Conservation (phyloP, 2,888 invertebrate species). For the Glaucopsyche alexis region DNA sequence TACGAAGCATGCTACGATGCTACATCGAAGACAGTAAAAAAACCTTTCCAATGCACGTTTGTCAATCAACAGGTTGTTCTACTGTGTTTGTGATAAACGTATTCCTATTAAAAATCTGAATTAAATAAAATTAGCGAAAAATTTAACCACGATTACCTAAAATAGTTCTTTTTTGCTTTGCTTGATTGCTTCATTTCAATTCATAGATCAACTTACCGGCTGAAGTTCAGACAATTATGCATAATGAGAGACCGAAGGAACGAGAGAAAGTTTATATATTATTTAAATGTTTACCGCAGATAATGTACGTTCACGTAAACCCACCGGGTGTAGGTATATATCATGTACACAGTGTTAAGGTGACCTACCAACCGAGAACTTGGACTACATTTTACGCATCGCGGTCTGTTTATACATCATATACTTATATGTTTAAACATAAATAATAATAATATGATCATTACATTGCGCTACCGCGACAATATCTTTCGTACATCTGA, state of each 20-base stretch:
- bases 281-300: conserved; percentile 19
- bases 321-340: neutral
- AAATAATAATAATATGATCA: conserved; percentile 18
- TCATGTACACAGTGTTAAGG: conserved; percentile 6
- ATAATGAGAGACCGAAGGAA: conserved; percentile 1
- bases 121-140: too few species aligned
- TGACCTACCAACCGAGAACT: conserved; percentile 33
- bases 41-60: too few species aligned
- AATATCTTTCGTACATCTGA: neutral
- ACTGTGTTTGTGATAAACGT: too few species aligned
- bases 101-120: too few species aligned
- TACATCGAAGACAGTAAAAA: too few species aligned
- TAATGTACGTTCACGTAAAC: conserved; percentile 6
- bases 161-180: too few species aligned
- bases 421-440: conserved; percentile 24
- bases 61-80: too few species aligned
- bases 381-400: conserved; percentile 61
- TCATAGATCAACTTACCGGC: too few species aligned
- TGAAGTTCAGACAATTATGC: neutral
- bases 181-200: too few species aligned
- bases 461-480: conserved; percentile 9
- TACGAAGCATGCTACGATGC: too few species aligned
- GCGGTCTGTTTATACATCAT: conserved; percentile 32
- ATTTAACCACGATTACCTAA: too few species aligned
- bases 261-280: conserved; percentile 21